These are phyloP conservation scores for Copsychus sechellarum DNA, from an alignment of 2,113 vertebrate genomes.

Conservation along the genomic window DNA sequence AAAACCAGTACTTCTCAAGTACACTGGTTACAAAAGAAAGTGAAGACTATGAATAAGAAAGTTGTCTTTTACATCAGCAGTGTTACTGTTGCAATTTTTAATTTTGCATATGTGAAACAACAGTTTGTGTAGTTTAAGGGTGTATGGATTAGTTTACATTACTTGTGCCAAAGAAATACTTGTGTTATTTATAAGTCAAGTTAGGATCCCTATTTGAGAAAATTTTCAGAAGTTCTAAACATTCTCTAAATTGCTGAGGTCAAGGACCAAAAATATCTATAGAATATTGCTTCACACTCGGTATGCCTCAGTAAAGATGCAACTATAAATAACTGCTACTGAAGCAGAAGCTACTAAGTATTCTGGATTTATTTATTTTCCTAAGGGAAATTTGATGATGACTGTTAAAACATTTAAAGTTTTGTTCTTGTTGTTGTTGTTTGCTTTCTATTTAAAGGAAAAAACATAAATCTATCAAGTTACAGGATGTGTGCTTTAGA, in stretches of 20 bases:
- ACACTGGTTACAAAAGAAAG: fast-evolving
- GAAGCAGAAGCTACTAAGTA: background rate
- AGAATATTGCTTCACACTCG: background rate
- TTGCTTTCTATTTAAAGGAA: background rate
- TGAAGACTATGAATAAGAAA: background rate
- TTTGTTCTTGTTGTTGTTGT: background rate
- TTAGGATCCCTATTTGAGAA: background rate
- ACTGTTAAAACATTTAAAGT: background rate
- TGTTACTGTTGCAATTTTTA: background rate
- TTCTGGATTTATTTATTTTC: background rate
- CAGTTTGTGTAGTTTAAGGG: background rate
- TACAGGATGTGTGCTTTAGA: background rate
- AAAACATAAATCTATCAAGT: background rate
- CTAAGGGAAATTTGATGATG: background rate
- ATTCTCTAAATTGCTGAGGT: background rate
- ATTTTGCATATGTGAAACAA: background rate
- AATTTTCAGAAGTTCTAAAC: background rate
- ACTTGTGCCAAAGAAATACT: background rate
- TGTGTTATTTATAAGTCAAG: background rate
- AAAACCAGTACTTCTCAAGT: background rate
- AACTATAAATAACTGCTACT: background rate
- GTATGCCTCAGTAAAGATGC: background rate
- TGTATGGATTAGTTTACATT: background rate
- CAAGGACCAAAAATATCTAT: background rate
- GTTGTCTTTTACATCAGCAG: background rate